A percentile compares a stretch with the other conserved stretches of the same genome.
phyloP scores from a whole-genome alignment of 2,888 invertebrate genomes.

The Entomobrya proxima region DNA sequence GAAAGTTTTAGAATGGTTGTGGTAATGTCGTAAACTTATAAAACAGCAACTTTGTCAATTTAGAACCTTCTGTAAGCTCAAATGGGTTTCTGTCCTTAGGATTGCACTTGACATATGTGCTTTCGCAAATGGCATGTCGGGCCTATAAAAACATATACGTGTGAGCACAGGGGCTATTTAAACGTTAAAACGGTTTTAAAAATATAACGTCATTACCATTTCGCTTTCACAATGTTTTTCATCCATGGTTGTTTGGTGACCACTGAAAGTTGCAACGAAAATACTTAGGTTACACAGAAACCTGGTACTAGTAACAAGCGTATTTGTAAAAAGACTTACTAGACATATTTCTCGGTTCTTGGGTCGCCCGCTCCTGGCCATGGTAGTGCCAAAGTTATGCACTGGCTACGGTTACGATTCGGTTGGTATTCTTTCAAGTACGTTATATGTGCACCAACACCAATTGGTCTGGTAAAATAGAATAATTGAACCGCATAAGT shows the following conservation, averaged over 20 bases:
- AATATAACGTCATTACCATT: too few relatives aligned
- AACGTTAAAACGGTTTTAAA: not conserved
- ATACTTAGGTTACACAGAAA: not conserved
- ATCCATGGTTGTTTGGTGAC: not conserved
- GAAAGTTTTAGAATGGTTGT: too few relatives aligned
- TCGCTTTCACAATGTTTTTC: not conserved
- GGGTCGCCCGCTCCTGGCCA: not conserved
- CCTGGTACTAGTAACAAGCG: not conserved
- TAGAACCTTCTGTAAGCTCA: too few relatives aligned
- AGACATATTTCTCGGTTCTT: not conserved
- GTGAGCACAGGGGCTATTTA: too few relatives aligned
- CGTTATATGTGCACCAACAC: not conserved
- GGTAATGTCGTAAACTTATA: too few relatives aligned
- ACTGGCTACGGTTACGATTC: not conserved
- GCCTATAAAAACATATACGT: not conserved
- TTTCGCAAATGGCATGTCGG: not conserved
- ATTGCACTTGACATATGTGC: not conserved
- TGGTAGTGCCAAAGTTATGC: not conserved
- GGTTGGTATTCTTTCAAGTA: not conserved
- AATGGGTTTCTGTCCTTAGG: not conserved
- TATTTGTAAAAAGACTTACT: too few relatives aligned
- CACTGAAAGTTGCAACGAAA: too few relatives aligned
- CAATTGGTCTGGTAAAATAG: not conserved
- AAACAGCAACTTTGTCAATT: too few relatives aligned
- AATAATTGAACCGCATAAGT: too few relatives aligned